phyloP scores from a whole-genome alignment of 1,140 invertebrate species.

The Reticulitermes speratus region DNA sequence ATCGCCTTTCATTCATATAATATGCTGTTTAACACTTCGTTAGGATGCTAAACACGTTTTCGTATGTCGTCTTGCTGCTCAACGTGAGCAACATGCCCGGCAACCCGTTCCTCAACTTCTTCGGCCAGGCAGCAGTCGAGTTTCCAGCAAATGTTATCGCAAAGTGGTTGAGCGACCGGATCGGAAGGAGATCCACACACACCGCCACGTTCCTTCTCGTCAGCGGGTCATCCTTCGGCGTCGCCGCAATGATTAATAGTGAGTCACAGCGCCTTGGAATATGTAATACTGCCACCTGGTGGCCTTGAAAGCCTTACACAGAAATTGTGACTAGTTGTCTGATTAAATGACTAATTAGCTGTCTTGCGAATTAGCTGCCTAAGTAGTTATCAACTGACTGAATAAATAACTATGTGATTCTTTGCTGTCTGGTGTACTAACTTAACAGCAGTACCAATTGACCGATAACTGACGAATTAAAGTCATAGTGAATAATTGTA shows the following conservation, averaged over 20 bases:
- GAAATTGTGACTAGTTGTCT: too few relatives aligned
- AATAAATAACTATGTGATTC: too few relatives aligned
- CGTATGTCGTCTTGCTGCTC: constrained; percentile 60
- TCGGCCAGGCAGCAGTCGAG: constrained; percentile 60
- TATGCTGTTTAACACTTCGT: background rate
- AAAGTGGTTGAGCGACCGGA: constrained; percentile 41
- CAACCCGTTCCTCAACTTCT: constrained; percentile 68
- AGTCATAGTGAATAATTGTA: too few relatives aligned
- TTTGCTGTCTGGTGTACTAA: too few relatives aligned
- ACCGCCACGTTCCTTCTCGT: constrained; percentile 47
- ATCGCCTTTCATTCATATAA: too few relatives aligned
- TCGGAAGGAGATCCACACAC: constrained; percentile 56
- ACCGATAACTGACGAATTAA: too few relatives aligned
- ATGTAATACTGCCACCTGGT: too few relatives aligned
- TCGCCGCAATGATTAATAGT: constrained; percentile 46
- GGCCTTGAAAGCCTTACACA: too few relatives aligned
- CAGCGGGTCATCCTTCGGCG: constrained; percentile 48
- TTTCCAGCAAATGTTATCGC: constrained; percentile 53
- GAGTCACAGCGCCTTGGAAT: constrained; percentile 37
- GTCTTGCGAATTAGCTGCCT: too few relatives aligned
- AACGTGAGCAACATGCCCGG: constrained; percentile 62
- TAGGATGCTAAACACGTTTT: constrained; percentile 57
- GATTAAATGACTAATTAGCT: too few relatives aligned
- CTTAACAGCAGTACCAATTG: too few relatives aligned
- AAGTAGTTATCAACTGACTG: too few relatives aligned